A percentile compares a stretch with the other conserved stretches of the same genome.
These are phyloP conservation scores for Athalia circularis DNA, from an alignment of 2,888 invertebrate species.

Conservation along the genomic window DNA sequence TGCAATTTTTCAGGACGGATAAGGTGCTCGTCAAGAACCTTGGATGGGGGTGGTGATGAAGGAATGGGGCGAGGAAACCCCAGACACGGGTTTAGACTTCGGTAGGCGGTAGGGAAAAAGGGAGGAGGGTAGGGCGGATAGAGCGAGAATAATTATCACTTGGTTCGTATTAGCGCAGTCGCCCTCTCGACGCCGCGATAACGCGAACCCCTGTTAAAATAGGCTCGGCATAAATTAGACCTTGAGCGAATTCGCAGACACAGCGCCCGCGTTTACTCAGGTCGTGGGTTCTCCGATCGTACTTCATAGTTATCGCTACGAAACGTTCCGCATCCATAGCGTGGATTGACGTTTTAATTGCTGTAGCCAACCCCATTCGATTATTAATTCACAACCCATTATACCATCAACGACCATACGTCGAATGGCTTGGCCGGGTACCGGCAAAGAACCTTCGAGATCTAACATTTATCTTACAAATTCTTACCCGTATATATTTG, in stretches of 20 bases:
- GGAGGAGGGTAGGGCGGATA: conserved; percentile 24
- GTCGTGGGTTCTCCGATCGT: conserved; percentile 38
- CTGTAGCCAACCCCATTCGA: conserved; percentile 10
- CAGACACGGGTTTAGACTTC: background rate
- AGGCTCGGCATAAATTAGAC: conserved; percentile 45
- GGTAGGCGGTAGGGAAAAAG: background rate
- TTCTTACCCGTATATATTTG: too few relatives aligned
- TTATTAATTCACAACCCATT: conserved; percentile 11
- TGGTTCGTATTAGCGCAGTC: conserved; percentile 44
- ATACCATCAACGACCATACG: background rate
- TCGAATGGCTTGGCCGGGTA: too few relatives aligned
- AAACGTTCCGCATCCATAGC: background rate
- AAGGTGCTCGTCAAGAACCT: conserved; percentile 10
- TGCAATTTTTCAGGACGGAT: background rate
- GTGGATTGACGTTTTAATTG: conserved; percentile 34
- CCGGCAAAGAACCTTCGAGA: too few relatives aligned
- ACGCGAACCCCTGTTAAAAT: conserved; percentile 45
- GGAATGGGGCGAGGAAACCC: background rate
- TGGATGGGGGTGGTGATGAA: background rate
- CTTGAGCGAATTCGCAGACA: conserved; percentile 46
- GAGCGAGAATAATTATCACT: conserved; percentile 46
- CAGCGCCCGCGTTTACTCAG: conserved; percentile 41
- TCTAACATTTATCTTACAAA: too few relatives aligned
- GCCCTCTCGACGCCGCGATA: conserved; percentile 40
- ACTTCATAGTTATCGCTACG: conserved; percentile 28